Base-by-base conservation (phyloP, 2,888 invertebrate genomes). In the Digitonthophagus gazella region DNA sequence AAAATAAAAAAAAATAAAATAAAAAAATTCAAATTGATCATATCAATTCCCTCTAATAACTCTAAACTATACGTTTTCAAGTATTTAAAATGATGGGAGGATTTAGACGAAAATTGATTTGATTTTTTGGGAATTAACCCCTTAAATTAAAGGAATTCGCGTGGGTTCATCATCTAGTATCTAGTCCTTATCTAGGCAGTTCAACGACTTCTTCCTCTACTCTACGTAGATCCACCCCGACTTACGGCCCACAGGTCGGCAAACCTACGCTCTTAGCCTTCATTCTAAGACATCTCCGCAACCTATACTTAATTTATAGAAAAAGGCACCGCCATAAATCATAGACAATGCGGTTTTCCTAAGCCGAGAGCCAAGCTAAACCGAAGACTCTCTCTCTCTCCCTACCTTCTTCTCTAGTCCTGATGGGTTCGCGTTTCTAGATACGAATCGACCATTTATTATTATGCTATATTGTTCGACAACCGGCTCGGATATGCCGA, bases 181-280 rank as follows among this genome's bases (percentile, higher is more conserved):
- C n/a, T n/a, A n/a, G n/a, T n/a, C n/a, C n/a, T n/a, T n/a, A n/a
- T n/a, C n/a, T n/a, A n/a, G n/a, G n/a, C 77, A 76, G 77, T 77
- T 77, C 77, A 76, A 76, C 73, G 77, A 77, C 77, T 75, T 58
- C 75, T 75, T 76, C 76, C 76, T 76, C 76, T 74, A 72, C 76
- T 61, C n/a, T 14, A n/a, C 16, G n/a, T 19, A n/a, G 61, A 19
- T 61, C n/a, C 19, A 18, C 16, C n/a, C 19, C 61, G 18, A 61
- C 11, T 14, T 15, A 22, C 67, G 74, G 74, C 77, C 77, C 76
- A 77, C 77, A 74, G 75, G 72, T 75, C 73, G 74, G 76, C 76
- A 74, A 77, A 75, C 75, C 75, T 76, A 57, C 67, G 57, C 61
- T 15, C 19, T n/a, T 18, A 14, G 67, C 19, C 28, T 44, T 74